Percentiles rank a stretch among this genome's conserved stretches.
Evolutionary conservation across 1,140 invertebrate genomes (phyloP).

Genomic region (Diorhabda sublineata): DNA sequence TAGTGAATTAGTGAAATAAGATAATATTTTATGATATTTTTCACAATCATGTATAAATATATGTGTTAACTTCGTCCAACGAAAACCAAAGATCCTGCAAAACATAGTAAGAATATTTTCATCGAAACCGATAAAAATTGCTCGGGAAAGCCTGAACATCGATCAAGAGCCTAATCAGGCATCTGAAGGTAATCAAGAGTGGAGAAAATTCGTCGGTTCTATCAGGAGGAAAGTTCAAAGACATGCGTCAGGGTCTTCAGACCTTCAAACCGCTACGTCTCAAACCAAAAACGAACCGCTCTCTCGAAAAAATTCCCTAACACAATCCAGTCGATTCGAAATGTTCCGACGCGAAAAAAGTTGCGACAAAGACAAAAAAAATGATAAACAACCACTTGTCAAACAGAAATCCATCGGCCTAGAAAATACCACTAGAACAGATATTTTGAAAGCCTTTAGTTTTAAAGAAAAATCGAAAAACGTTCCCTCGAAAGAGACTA

Average conservation of each 20-base stretch:
- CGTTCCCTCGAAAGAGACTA: constrained; percentile 36
- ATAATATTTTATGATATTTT: constrained; percentile 8
- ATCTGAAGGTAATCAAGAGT: constrained; percentile 41
- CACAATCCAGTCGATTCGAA: constrained; percentile 32
- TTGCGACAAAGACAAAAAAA: constrained; percentile 31
- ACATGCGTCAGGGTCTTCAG: constrained; percentile 37
- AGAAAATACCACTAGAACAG: constrained; percentile 26
- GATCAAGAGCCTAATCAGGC: constrained; percentile 29
- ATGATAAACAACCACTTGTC: constrained; percentile 30
- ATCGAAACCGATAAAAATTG: constrained; percentile 38
- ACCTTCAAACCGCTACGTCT: constrained; percentile 20
- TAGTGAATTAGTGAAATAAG: constrained; percentile 24
- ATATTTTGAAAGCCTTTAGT: constrained; percentile 34
- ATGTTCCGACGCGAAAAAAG: constrained; percentile 35
- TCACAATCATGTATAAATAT: constrained; percentile 3
- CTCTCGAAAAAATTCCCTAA: constrained; percentile 45
- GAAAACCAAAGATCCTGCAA: constrained; percentile 36
- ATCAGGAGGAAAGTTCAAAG: constrained; percentile 43
- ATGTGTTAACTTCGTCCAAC: not conserved
- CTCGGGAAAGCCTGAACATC: constrained; percentile 39
- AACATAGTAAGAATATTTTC: constrained; percentile 41
- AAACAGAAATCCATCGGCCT: constrained; percentile 39
- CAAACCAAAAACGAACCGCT: constrained; percentile 32
- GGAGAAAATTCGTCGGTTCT: constrained; percentile 44
- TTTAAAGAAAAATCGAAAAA: constrained; percentile 38